Evolutionary conservation across 2,888 invertebrate species (phyloP).

Genomic region (Microplitis deprimator): DNA sequence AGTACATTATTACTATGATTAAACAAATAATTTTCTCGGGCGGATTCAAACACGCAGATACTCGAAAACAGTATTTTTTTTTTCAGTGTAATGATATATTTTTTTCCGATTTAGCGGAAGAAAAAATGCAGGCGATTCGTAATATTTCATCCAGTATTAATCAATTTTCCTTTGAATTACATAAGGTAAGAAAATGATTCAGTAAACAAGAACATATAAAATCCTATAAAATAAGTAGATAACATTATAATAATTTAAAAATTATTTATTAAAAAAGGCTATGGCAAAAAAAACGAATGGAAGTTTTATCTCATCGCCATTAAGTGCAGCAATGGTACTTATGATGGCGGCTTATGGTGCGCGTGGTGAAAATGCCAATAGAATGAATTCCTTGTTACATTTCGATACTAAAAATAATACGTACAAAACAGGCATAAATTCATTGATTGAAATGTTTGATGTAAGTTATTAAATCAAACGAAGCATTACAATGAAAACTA

Average conservation of each 20-base stretch:
- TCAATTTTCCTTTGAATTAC: background rate
- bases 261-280: constrained; percentile 47
- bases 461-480: constrained; percentile 49
- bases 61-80: too few relatives aligned
- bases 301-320: constrained; percentile 64
- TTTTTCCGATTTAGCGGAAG: background rate
- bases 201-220: background rate
- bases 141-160: background rate
- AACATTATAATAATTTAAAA: background rate
- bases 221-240: background rate
- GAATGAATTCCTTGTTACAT: constrained; percentile 56
- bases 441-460: constrained; percentile 56
- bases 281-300: constrained; percentile 40
- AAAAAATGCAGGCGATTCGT: background rate
- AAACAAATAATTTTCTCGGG: too few relatives aligned
- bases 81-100: too few relatives aligned
- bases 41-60: too few relatives aligned
- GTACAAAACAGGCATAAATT: constrained; percentile 50
- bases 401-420: constrained; percentile 52
- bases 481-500: background rate
- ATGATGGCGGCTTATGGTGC: constrained; percentile 64
- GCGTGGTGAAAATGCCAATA: constrained; percentile 54
- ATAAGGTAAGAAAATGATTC: background rate
- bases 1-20: too few relatives aligned
- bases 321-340: constrained; percentile 64